Percentiles rank a stretch among this genome's conserved stretches.
Conservation (phyloP, 92 coral and sea anemone species). For the Blastomussa wellsi region DNA sequence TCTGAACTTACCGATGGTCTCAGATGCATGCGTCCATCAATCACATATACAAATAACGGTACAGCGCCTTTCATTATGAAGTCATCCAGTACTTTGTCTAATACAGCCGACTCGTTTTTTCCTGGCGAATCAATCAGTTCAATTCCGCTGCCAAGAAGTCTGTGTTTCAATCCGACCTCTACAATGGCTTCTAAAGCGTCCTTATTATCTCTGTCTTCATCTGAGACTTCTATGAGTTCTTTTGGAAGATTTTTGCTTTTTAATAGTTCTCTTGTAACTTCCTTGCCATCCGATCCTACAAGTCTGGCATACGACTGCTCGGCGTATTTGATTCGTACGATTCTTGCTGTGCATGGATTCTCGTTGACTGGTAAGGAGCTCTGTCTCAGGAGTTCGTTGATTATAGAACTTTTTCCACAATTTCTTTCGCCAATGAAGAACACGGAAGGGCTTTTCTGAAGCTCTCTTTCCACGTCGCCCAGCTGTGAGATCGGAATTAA, state of each 20-base stretch:
- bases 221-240: constrained; percentile 29
- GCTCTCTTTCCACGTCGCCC: constrained; percentile 50
- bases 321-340: constrained; percentile 57
- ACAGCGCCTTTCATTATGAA: constrained; percentile 56
- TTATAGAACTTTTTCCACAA: constrained; percentile 71
- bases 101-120: constrained; percentile 52
- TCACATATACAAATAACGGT: constrained; percentile 64
- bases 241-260: background rate
- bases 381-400: constrained; percentile 53
- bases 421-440: constrained; percentile 69
- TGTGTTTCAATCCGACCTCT: constrained; percentile 61
- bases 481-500: constrained; percentile 27
- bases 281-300: constrained; percentile 19
- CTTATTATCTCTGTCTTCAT: constrained; percentile 39
- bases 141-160: constrained; percentile 60
- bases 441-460: constrained; percentile 55
- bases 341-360: constrained; percentile 68
- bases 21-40: constrained; percentile 51
- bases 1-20: constrained; percentile 44
- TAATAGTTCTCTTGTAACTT: background rate
- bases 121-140: constrained; percentile 76
- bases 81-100: constrained; percentile 59
- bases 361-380: constrained; percentile 47
- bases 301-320: constrained; percentile 37
- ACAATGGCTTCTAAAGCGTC: constrained; percentile 39